Percentiles rank a stretch among this genome's conserved stretches.
Evolutionary conservation across 2,797 vertebrate genomes (phyloP).

Genomic region (Periparus ater): DNA sequence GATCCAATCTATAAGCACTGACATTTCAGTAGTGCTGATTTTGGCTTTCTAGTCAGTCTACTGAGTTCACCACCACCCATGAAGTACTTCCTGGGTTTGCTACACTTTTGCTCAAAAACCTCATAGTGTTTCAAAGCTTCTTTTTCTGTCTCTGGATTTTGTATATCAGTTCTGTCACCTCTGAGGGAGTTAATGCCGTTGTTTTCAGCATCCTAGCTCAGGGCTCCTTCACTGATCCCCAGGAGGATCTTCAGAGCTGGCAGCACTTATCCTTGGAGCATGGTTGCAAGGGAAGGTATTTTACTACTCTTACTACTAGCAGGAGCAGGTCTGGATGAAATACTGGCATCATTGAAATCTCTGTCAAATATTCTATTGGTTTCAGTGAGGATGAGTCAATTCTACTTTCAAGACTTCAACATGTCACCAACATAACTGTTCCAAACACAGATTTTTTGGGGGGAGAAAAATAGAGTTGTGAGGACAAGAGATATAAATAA

Average conservation of each 20-base stretch:
- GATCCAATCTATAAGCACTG: background rate
- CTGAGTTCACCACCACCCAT: background rate
- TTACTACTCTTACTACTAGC: background rate
- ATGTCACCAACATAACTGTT: background rate
- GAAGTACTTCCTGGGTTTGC: background rate
- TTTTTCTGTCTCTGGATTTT: background rate
- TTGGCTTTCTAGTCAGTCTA: background rate
- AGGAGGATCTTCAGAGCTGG: background rate
- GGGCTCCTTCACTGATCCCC: background rate
- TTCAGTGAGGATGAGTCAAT: background rate
- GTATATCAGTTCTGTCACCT: background rate
- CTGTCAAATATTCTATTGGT: background rate
- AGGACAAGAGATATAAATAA: background rate
- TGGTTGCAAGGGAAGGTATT: background rate
- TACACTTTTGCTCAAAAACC: background rate
- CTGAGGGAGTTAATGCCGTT: background rate
- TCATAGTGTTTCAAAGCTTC: background rate
- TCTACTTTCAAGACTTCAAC: constrained; percentile 17
- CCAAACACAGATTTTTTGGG: background rate
- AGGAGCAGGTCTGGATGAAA: background rate
- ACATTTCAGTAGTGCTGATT: background rate
- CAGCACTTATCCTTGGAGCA: background rate
- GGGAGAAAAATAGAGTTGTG: background rate
- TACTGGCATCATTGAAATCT: background rate
- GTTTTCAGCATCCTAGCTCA: background rate